These are phyloP conservation scores for Brachypalpus laphriformis DNA, from an alignment of 2,888 invertebrate genomes.

Conservation along the genomic window DNA sequence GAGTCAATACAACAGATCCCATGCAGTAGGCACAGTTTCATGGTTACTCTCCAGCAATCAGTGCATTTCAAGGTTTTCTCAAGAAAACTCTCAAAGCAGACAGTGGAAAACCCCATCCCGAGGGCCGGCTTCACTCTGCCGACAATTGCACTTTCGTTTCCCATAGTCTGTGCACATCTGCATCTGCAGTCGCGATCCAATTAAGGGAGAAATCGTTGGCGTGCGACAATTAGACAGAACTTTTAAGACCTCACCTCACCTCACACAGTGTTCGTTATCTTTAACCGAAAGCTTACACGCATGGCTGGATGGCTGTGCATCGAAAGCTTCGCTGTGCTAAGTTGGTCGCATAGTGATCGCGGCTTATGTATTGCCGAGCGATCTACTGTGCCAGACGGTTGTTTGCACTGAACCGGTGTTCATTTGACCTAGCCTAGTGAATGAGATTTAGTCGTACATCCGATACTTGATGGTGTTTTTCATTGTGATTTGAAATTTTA, in stretches of 20 bases:
- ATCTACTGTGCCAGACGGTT: constrained; percentile 62
- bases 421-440: background rate
- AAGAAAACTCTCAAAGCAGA: constrained; percentile 15
- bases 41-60: constrained; percentile 20
- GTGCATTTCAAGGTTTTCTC: constrained; percentile 37
- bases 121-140: constrained; percentile 13
- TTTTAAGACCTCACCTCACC: constrained; percentile 7
- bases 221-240: constrained; percentile 25
- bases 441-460: background rate
- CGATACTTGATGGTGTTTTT: constrained; percentile 24
- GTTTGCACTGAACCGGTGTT: constrained; percentile 55
- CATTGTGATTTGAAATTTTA: constrained; percentile 29
- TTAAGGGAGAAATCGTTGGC: constrained; percentile 57
- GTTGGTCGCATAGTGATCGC: constrained; percentile 14
- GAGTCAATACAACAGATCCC: background rate
- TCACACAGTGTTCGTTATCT: background rate
- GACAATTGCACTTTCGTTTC: constrained; percentile 67
- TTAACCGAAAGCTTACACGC: constrained; percentile 40
- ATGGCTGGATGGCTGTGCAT: constrained; percentile 18
- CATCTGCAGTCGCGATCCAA: background rate
- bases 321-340: constrained; percentile 43
- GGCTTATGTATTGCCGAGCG: constrained; percentile 45
- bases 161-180: background rate
- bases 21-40: constrained; percentile 41
- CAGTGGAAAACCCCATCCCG: constrained; percentile 20